Evolutionary conservation across 2,888 invertebrate species (phyloP).

Genomic region (Marasmarcha lunaedactyla): DNA sequence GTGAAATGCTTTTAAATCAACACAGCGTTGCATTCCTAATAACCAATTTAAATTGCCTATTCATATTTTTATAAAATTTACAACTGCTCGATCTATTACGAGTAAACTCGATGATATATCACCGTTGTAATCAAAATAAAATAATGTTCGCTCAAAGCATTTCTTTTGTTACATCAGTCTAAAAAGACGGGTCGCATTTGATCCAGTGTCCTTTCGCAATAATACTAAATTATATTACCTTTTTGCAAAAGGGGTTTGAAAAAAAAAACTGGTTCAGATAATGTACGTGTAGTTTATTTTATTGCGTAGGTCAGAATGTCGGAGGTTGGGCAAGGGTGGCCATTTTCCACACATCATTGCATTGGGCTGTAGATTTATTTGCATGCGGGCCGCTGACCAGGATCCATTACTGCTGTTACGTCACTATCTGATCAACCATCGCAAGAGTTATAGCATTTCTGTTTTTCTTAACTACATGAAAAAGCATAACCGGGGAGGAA

Average conservation of each 20-base stretch:
- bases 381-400: conserved; percentile 72
- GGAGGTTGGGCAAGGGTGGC: conserved; percentile 35
- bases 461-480: conserved; percentile 62
- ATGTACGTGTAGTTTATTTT: conserved; percentile 15
- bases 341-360: conserved; percentile 72
- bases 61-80: too few species aligned
- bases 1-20: too few species aligned
- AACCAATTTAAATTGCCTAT: too few species aligned
- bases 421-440: conserved; percentile 64
- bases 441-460: conserved; percentile 64
- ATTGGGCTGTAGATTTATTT: conserved; percentile 70
- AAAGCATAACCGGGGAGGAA: conserved; percentile 43
- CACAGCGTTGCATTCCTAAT: too few species aligned
- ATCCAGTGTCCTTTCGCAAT: background rate
- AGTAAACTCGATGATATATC: too few species aligned
- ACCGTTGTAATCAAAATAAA: background rate
- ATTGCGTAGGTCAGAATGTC: conserved; percentile 17
- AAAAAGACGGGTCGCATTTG: background rate
- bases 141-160: background rate
- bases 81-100: too few species aligned
- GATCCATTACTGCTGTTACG: conserved; percentile 69
- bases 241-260: background rate
- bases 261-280: conserved; percentile 3
- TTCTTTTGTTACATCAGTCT: background rate
- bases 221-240: background rate